These are phyloP conservation scores for Cephus nigrinus DNA, from an alignment of 2,888 invertebrate genomes.

Conservation along the genomic window DNA sequence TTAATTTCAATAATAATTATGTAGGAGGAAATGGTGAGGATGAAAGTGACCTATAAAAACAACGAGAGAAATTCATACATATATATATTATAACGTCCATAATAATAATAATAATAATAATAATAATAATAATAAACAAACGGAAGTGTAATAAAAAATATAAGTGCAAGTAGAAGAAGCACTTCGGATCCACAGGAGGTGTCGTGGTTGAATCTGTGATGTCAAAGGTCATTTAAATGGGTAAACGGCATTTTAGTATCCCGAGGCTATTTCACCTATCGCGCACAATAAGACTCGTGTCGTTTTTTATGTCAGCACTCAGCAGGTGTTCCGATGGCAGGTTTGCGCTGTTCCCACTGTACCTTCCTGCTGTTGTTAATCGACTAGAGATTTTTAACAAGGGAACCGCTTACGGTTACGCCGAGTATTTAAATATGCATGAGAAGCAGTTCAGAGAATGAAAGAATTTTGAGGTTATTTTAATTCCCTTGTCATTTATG, in stretches of 20 bases:
- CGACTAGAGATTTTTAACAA: neutral
- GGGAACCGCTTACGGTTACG: neutral
- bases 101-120: too few relatives aligned
- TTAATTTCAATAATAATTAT: neutral
- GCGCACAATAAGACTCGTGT: conserved; percentile 22
- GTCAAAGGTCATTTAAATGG: conserved; percentile 33
- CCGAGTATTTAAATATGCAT: neutral
- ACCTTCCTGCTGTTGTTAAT: neutral
- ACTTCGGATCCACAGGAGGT: conserved; percentile 20
- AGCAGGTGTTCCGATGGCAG: conserved; percentile 25
- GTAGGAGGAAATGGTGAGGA: neutral
- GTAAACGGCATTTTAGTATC: conserved; percentile 24
- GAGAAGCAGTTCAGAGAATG: neutral
- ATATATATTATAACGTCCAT: too few relatives aligned
- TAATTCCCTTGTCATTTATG: neutral
- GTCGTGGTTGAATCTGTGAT: conserved; percentile 21
- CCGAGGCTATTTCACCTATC: conserved; percentile 33
- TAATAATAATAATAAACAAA: too few relatives aligned
- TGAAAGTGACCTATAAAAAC: neutral
- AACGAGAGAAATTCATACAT: too few relatives aligned
- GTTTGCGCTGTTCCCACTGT: neutral
- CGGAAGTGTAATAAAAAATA: too few relatives aligned
- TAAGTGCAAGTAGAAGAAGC: neutral
- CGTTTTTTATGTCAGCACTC: conserved; percentile 14
- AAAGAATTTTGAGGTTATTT: neutral